Percentiles rank a stretch among this genome's conserved stretches.
Evolutionary conservation across 2,113 vertebrate species (phyloP).

Genomic region (Heterotilapia buettikoferi): DNA sequence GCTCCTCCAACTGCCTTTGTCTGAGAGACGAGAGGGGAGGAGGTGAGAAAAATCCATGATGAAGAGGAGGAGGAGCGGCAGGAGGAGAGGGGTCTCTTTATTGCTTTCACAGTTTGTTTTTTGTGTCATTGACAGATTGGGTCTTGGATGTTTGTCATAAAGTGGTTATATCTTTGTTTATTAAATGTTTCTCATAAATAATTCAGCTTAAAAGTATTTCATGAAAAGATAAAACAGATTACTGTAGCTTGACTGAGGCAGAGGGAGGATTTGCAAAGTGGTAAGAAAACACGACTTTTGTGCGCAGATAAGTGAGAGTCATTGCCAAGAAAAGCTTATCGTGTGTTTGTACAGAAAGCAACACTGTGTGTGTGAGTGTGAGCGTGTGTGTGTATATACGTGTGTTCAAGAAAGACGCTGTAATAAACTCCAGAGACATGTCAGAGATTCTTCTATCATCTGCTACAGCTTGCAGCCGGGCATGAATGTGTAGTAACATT

Average conservation of each 20-base stretch:
- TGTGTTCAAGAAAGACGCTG: not conserved
- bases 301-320: not conserved
- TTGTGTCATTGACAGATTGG: not conserved
- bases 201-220: not conserved
- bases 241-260: not conserved
- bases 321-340: not conserved
- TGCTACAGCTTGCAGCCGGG: not conserved
- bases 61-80: not conserved
- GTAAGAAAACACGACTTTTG: not conserved
- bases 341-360: not conserved
- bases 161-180: not conserved
- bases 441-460: not conserved
- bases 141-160: not conserved
- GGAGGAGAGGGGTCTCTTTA: not conserved
- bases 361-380: not conserved
- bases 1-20: conserved; percentile 93
- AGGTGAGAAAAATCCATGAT: not conserved
- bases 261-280: not conserved
- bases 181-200: not conserved
- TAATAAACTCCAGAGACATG: not conserved
- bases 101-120: not conserved
- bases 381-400: not conserved
- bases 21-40: conserved; percentile 49
- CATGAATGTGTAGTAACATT: not conserved
- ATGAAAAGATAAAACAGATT: not conserved